These are phyloP conservation scores for Somateria mollissima DNA, from an alignment of 2,797 vertebrate species.

Conservation along the genomic window DNA sequence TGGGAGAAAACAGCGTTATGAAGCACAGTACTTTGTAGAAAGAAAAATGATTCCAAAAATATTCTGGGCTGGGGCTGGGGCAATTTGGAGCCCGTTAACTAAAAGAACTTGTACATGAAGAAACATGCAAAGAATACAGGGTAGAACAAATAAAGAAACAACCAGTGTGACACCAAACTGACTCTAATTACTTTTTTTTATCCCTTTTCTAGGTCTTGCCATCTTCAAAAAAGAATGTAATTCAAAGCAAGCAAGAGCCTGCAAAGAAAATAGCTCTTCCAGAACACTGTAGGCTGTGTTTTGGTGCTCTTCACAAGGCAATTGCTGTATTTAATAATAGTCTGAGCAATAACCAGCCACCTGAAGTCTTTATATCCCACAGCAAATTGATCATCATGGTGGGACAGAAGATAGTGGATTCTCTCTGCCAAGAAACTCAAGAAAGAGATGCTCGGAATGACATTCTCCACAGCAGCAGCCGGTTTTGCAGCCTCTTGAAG, in stretches of 20 bases:
- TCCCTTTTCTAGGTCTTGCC: slow-evolving; percentile 35
- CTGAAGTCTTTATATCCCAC: slow-evolving; percentile 90
- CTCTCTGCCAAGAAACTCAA: slow-evolving; percentile 85
- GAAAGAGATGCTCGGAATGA: slow-evolving; percentile 74
- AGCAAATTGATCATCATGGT: slow-evolving; percentile 95
- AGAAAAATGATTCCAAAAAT: background rate
- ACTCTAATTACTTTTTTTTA: background rate
- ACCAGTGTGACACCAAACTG: background rate
- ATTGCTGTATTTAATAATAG: slow-evolving; percentile 80
- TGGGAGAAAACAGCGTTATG: background rate
- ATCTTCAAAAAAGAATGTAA: background rate
- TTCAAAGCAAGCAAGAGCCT: background rate
- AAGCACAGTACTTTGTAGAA: background rate
- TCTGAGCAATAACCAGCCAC: slow-evolving; percentile 82
- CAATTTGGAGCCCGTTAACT: background rate
- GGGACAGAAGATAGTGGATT: slow-evolving; percentile 92
- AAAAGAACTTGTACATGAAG: background rate
- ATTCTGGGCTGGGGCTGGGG: background rate
- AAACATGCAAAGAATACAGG: background rate
- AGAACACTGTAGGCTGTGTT: slow-evolving; percentile 90
- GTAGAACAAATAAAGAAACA: background rate
- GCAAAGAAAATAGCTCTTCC: slow-evolving; percentile 68
- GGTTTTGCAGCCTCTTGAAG: slow-evolving; percentile 90
- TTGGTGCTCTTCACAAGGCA: slow-evolving; percentile 91
- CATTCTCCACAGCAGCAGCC: slow-evolving; percentile 85